These are phyloP conservation scores for Rhopalosiphum nymphaeae DNA, from an alignment of 2,888 invertebrate species.

Conservation along the genomic window DNA sequence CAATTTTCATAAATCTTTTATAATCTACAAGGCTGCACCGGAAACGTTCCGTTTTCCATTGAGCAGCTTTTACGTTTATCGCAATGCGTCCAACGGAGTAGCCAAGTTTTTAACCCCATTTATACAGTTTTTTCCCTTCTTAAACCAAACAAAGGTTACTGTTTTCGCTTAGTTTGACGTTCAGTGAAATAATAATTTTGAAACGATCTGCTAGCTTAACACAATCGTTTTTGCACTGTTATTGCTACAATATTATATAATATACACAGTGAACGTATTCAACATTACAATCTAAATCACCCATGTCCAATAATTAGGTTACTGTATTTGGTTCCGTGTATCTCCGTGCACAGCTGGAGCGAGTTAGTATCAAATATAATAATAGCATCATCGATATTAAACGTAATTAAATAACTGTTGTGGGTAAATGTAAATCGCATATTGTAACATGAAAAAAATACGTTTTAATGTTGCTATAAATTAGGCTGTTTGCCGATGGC, in stretches of 20 bases:
- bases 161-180: not conserved
- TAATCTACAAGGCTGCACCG: slow-evolving; percentile 34
- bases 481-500: not conserved
- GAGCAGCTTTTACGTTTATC: slow-evolving; percentile 40
- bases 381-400: not conserved
- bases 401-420: not conserved
- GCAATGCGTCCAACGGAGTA: slow-evolving; percentile 40
- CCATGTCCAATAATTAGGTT: not conserved
- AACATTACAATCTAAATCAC: not conserved
- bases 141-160: slow-evolving; percentile 27
- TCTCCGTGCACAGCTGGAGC: not conserved
- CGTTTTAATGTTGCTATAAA: slow-evolving; percentile 3
- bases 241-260: too few species aligned
- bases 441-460: not conserved
- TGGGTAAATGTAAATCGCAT: not conserved
- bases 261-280: not conserved
- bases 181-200: not conserved
- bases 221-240: not conserved
- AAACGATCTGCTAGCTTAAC: not conserved
- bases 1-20: slow-evolving; percentile 42
- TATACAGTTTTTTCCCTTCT: not conserved
- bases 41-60: slow-evolving; percentile 36
- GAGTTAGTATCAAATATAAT: not conserved
- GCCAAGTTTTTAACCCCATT: slow-evolving; percentile 50
- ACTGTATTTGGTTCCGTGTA: not conserved